Conservation (phyloP, 2,797 vertebrate genomes). For the Uromys caudimaculatus region DNA sequence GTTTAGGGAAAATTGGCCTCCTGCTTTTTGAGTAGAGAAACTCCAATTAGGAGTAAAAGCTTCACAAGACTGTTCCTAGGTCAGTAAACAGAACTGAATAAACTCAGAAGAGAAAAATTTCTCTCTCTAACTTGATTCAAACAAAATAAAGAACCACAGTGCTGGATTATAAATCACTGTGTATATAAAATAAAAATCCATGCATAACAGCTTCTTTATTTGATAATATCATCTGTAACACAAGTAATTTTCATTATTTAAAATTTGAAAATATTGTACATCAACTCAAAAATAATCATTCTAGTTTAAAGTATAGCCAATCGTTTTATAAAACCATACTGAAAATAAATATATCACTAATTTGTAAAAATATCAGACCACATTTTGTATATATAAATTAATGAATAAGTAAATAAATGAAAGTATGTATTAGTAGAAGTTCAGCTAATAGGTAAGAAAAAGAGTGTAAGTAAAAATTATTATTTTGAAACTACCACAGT, state of each 20-base stretch:
- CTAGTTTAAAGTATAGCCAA: not conserved
- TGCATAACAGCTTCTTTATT: not conserved
- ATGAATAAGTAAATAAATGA: conserved; percentile 35
- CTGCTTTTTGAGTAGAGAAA: conserved; percentile 43
- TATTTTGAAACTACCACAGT: conserved; percentile 8
- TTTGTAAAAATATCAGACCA: not conserved
- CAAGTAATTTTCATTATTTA: not conserved
- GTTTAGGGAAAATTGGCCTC: conserved; percentile 45
- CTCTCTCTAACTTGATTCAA: conserved; percentile 47
- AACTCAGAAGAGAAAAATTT: conserved; percentile 44
- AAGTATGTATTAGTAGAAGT: not conserved
- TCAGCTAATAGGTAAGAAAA: conserved; percentile 1
- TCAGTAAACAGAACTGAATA: conserved; percentile 55
- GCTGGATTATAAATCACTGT: not conserved
- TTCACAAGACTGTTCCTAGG: not conserved
- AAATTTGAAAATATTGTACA: not conserved
- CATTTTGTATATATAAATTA: conserved; percentile 31
- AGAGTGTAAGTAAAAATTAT: conserved; percentile 34
- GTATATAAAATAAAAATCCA: conserved; percentile 3
- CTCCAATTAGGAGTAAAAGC: not conserved
- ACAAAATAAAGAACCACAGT: conserved; percentile 22
- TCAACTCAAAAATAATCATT: not conserved
- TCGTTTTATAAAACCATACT: not conserved
- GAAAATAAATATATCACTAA: not conserved
- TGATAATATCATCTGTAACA: not conserved